Percentiles rank a stretch among this genome's conserved stretches.
Evolutionary conservation across 1,140 invertebrate genomes (phyloP).

Genomic region (Drosophila orosa): DNA sequence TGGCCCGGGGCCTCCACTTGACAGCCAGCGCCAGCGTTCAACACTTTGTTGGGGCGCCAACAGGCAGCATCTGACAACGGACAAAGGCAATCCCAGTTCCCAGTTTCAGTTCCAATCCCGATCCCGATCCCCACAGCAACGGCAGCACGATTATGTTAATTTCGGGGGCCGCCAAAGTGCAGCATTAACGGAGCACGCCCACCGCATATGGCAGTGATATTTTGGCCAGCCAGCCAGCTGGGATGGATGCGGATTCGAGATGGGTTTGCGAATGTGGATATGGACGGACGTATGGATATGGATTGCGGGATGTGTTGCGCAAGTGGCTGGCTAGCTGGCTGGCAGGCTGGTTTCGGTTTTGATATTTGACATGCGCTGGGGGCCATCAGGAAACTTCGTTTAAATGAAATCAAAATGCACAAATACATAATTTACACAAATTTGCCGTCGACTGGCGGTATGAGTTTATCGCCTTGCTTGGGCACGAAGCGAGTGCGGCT

Average conservation of each 20-base stretch:
- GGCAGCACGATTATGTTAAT: conserved; percentile 80
- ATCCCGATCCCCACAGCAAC: conserved; percentile 25
- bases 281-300: conserved; percentile 53
- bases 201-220: conserved; percentile 81
- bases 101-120: neutral
- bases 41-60: conserved; percentile 70
- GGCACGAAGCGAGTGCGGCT: conserved; percentile 33
- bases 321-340: conserved; percentile 48
- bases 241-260: conserved; percentile 42
- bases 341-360: conserved; percentile 66
- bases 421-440: conserved; percentile 83
- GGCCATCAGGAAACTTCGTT: conserved; percentile 82
- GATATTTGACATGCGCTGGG: conserved; percentile 81
- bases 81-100: conserved; percentile 21
- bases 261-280: conserved; percentile 42
- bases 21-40: conserved; percentile 75
- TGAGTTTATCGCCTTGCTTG: conserved; percentile 46
- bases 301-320: conserved; percentile 70
- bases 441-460: conserved; percentile 57
- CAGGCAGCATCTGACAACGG: conserved; percentile 28
- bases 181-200: conserved; percentile 78
- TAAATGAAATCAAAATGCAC: conserved; percentile 83
- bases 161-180: conserved; percentile 58
- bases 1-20: conserved; percentile 69
- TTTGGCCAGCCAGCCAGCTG: conserved; percentile 52